Percentiles rank a stretch among this genome's conserved stretches.
Conservation (phyloP, 2,888 invertebrate species). For the Stenotaenia linearis region DNA sequence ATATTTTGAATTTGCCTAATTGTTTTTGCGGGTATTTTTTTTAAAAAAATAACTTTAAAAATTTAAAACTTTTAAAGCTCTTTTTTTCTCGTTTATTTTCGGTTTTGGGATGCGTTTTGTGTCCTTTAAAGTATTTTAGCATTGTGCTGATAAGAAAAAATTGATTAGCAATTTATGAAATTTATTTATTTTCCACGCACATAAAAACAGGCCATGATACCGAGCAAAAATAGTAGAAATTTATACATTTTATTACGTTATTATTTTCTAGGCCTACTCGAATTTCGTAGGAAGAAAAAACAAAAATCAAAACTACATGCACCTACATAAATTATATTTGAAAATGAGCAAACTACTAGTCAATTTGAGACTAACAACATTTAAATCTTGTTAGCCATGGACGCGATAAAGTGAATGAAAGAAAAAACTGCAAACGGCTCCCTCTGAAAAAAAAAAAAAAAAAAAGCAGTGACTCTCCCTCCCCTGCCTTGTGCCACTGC, state of each 20-base stretch:
- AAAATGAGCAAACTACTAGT: slow-evolving; percentile 18
- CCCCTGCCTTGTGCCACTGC: neutral
- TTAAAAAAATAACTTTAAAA: neutral
- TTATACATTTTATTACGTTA: neutral
- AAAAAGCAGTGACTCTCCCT: neutral
- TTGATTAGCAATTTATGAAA: slow-evolving; percentile 24
- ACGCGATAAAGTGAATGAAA: slow-evolving; percentile 21
- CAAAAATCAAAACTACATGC: neutral
- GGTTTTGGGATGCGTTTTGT: neutral
- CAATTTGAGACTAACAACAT: neutral
- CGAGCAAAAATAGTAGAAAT: neutral
- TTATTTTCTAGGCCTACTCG: slow-evolving; percentile 24
- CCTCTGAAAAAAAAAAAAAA: slow-evolving; percentile 21
- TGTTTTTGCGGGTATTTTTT: neutral
- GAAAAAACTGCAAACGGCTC: neutral
- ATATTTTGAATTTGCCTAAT: slow-evolving; percentile 11
- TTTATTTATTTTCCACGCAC: slow-evolving; percentile 20
- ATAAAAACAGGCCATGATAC: slow-evolving; percentile 21
- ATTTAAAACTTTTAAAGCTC: neutral
- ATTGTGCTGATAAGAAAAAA: slow-evolving; percentile 16
- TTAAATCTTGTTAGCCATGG: neutral
- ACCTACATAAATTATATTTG: neutral
- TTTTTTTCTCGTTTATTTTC: neutral
- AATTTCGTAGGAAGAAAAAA: neutral
- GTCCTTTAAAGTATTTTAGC: neutral